phyloP scores from a whole-genome alignment of 1,140 invertebrate species.

The Microplitis mediator region DNA sequence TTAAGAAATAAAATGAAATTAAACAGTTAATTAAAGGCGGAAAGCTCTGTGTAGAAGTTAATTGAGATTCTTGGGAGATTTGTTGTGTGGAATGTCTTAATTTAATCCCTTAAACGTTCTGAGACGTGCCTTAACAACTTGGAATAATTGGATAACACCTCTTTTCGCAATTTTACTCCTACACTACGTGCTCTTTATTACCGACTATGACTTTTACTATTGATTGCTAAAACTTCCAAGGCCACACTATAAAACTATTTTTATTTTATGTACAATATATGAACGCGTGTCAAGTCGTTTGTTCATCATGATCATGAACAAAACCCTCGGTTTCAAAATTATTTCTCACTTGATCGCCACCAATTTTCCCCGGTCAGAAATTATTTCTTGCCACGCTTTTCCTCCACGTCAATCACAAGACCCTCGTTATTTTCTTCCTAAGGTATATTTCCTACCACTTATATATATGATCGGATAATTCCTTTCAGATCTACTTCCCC shows the following conservation, averaged over 20 bases:
- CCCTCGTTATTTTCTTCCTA: conserved; percentile 30
- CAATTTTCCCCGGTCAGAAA: conserved; percentile 40
- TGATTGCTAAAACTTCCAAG: background rate
- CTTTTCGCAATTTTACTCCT: conserved; percentile 20
- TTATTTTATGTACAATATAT: too few relatives aligned
- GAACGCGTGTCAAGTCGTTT: too few relatives aligned
- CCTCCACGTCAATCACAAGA: conserved; percentile 46
- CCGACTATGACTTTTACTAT: background rate
- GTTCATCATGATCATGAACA: too few relatives aligned
- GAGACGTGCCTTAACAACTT: conserved; percentile 63
- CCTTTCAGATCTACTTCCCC: too few relatives aligned
- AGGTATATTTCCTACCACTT: background rate
- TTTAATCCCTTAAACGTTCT: conserved; percentile 63
- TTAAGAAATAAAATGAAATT: conserved; percentile 61
- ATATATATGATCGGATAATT: conserved; percentile 29
- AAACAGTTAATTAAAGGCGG: conserved; percentile 62
- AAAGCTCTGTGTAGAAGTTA: conserved; percentile 46
- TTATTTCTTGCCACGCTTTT: conserved; percentile 41
- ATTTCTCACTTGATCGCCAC: background rate
- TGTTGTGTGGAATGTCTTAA: conserved; percentile 64
- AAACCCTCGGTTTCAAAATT: too few relatives aligned
- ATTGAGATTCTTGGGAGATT: conserved; percentile 65
- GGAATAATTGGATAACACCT: conserved; percentile 63
- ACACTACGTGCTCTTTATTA: background rate
- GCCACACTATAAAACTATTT: too few relatives aligned